Base-by-base conservation (phyloP, 2,888 invertebrate genomes). In the Aquatica leii region DNA sequence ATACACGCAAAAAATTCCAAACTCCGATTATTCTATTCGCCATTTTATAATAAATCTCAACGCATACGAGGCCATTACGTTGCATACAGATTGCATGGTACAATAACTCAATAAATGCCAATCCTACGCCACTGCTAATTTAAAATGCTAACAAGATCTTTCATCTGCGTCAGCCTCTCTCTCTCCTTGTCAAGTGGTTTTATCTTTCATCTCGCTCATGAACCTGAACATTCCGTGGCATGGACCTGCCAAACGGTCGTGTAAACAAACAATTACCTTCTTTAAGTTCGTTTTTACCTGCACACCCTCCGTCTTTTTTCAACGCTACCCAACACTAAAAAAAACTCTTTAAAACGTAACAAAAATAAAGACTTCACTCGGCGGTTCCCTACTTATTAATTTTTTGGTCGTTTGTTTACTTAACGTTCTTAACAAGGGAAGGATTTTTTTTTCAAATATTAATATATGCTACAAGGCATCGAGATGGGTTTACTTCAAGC, bases 101-200 rank as follows among this genome's bases (percentile, higher is more conserved):
- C n/a, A n/a, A n/a, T n/a, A n/a, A n/a, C n/a, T n/a, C n/a, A n/a
- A 24, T 24, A 24, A 24, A 24, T 24, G 6, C n/a, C 24, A 24
- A 24, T 6, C 2, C 4, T 24, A 2, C 78, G 76, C 72, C 76
- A 71, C 74, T 79, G 79, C 52, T 66, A 61, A 59, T 67, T 70
- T 74, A 76, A 77, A 75, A 77, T 76, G 75, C 77, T 80, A 80
- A 80, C 80, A 74, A 80, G 80, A 70, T 75, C 66, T 69, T 73
- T 73, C 68, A 56, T 75, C 71, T 67, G 73, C 68, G 68, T 74
- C 72, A 65, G 68, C 55, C 68, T 12, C 8, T 15, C 20, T 71
- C 66, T 68, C 64, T 76, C 76, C 65, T 71, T 66, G 73, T 78
- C 75, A 72, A 67, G 68, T 71, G 62, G 73, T 70, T 77, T 79